Evolutionary conservation across 2,888 invertebrate genomes (phyloP).

Genomic region (Eulithis testata): DNA sequence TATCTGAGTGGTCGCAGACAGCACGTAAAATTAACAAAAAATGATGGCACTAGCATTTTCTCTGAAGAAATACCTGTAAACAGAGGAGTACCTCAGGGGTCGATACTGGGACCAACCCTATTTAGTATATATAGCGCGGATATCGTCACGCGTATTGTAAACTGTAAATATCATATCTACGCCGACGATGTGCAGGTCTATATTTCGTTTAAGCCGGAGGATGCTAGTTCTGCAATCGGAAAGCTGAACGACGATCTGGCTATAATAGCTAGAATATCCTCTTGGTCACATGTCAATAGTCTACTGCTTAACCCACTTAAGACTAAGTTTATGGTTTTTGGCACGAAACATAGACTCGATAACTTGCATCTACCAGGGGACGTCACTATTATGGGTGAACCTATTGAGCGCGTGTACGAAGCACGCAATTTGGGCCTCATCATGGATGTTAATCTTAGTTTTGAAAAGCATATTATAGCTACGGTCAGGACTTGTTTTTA

Average conservation of each 20-base stretch:
- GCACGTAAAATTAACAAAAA: neutral
- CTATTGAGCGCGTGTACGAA: neutral
- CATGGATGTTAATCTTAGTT: neutral
- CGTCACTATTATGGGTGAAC: neutral
- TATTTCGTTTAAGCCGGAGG: neutral
- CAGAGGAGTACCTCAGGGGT: neutral
- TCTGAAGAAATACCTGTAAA: neutral
- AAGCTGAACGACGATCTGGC: neutral
- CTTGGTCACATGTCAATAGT: neutral
- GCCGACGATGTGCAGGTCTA: too few species aligned
- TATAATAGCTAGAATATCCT: too few species aligned
- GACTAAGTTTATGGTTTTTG: conserved; percentile 1
- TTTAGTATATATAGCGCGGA: neutral
- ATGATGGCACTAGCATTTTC: neutral
- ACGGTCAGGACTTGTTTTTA: neutral
- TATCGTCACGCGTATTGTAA: neutral
- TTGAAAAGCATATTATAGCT: neutral
- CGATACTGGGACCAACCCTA: neutral
- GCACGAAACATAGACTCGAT: neutral
- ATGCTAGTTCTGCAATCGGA: neutral
- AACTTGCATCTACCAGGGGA: neutral
- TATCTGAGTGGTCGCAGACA: neutral
- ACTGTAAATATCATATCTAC: neutral
- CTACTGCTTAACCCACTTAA: neutral
- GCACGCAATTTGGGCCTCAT: neutral